Conservation (phyloP, 2,888 invertebrate genomes). For the Himalopsyche japonica region DNA sequence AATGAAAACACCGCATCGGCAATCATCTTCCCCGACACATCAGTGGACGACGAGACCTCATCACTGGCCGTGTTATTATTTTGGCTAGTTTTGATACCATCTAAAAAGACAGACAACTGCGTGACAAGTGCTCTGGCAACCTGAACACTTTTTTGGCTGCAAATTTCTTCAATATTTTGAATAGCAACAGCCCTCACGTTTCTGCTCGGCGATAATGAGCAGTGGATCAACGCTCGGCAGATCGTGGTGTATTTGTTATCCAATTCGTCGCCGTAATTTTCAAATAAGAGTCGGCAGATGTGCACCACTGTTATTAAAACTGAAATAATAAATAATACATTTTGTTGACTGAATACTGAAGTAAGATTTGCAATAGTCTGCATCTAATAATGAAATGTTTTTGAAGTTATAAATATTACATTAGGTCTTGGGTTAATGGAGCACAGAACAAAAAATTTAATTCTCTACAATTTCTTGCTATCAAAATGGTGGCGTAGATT, state of each 20-base stretch:
- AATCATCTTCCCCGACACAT: constrained; percentile 61
- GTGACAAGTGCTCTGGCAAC: constrained; percentile 66
- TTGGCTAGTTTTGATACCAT: constrained; percentile 60
- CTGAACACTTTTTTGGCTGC: constrained; percentile 62
- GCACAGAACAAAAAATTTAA: too few relatives aligned
- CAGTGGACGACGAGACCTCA: constrained; percentile 46
- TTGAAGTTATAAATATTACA: too few relatives aligned
- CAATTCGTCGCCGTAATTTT: constrained; percentile 69
- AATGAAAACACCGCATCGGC: constrained; percentile 59
- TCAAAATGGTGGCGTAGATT: too few relatives aligned
- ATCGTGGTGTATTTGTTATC: constrained; percentile 68
- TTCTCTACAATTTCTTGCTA: too few relatives aligned
- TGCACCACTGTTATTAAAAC: constrained; percentile 69
- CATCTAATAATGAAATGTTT: too few relatives aligned
- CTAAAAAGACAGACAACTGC: constrained; percentile 69
- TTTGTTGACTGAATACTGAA: too few relatives aligned
- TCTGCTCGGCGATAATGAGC: constrained; percentile 66
- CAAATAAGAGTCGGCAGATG: constrained; percentile 72
- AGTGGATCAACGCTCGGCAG: constrained; percentile 71
- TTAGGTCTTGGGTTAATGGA: too few relatives aligned
- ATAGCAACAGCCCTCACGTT: constrained; percentile 66
- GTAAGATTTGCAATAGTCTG: too few relatives aligned
- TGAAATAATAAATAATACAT: constrained; percentile 46
- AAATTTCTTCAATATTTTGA: constrained; percentile 62
- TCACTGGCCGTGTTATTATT: constrained; percentile 48